A percentile compares a stretch with the other conserved stretches of the same genome.
These are phyloP conservation scores for Allolobophora icterica DNA, from an alignment of 2,888 invertebrate species.

Conservation along the genomic window DNA sequence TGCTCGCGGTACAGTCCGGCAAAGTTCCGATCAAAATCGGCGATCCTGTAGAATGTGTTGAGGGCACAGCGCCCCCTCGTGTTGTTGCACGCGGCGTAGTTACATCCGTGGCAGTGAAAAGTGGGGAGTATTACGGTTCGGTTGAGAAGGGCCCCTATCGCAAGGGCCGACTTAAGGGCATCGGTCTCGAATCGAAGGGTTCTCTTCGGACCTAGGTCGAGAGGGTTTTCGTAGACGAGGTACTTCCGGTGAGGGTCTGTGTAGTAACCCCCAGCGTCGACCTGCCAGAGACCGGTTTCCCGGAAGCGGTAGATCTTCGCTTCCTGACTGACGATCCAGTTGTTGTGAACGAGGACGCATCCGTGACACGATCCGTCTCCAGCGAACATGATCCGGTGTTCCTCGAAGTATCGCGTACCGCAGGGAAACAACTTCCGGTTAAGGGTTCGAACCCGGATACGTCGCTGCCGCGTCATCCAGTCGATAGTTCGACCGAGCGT, in stretches of 20 bases:
- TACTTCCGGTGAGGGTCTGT: conserved; percentile 34
- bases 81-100: neutral
- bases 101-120: conserved; percentile 42
- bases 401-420: conserved; percentile 42
- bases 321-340: conserved; percentile 42
- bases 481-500: conserved; percentile 13
- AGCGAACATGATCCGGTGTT: neutral
- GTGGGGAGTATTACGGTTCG: conserved; percentile 45
- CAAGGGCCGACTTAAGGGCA: conserved; percentile 37
- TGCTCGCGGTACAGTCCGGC: conserved; percentile 34
- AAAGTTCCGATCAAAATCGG: conserved; percentile 18
- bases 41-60: conserved; percentile 5
- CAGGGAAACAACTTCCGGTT: conserved; percentile 28
- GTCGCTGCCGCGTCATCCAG: neutral
- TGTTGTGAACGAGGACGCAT: conserved; percentile 42
- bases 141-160: conserved; percentile 36
- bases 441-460: neutral
- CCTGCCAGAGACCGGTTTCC: conserved; percentile 39
- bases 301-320: conserved; percentile 43
- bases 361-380: neutral
- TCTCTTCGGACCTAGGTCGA: neutral
- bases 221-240: conserved; percentile 37
- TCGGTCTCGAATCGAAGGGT: neutral
- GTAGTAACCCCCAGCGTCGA: conserved; percentile 39
- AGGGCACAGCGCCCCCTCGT: neutral